A percentile compares a stretch with the other conserved stretches of the same genome.
Evolutionary conservation across 2,797 vertebrate genomes (phyloP).

Genomic region (Diplodus puntazzo): DNA sequence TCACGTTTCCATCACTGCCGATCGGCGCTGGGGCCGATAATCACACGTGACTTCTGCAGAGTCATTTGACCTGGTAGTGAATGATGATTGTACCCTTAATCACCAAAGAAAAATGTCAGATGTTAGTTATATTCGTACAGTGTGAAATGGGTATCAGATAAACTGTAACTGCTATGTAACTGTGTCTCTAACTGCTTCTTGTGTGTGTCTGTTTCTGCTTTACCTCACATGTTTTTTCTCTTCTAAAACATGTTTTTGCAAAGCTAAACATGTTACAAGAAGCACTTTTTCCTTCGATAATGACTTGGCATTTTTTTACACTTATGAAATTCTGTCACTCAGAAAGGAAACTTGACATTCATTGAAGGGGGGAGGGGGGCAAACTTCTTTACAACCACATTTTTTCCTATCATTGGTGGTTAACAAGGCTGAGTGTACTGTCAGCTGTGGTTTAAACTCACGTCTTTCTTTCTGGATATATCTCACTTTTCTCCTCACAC

Average conservation of each 20-base stretch:
- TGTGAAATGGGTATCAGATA: no score
- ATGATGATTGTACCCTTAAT: no score
- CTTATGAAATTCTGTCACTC: slow-evolving; percentile 33
- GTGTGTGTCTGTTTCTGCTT: neutral
- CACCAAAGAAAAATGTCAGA: no score
- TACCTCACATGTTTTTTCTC: neutral
- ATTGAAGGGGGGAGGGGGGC: neutral
- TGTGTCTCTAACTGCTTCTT: neutral
- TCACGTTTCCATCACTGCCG: no score
- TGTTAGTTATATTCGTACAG: no score
- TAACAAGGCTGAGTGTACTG: slow-evolving; percentile 26
- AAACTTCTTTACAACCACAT: slow-evolving; percentile 35
- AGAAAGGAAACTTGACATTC: slow-evolving; percentile 33
- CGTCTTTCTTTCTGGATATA: neutral
- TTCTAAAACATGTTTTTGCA: slow-evolving; percentile 25
- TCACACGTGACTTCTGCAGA: no score
- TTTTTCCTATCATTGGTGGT: slow-evolving; percentile 18
- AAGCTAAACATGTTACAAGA: slow-evolving; percentile 16
- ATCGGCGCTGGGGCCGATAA: no score
- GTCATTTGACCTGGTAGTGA: no score
- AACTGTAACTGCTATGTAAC: no score
- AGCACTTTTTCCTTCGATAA: neutral
- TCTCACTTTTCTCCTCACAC: slow-evolving; percentile 12
- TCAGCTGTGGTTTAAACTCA: slow-evolving; percentile 7
- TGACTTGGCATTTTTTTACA: slow-evolving; percentile 16